Conservation (phyloP, 2,113 vertebrate genomes). For the Artemisiospiza belli region DNA sequence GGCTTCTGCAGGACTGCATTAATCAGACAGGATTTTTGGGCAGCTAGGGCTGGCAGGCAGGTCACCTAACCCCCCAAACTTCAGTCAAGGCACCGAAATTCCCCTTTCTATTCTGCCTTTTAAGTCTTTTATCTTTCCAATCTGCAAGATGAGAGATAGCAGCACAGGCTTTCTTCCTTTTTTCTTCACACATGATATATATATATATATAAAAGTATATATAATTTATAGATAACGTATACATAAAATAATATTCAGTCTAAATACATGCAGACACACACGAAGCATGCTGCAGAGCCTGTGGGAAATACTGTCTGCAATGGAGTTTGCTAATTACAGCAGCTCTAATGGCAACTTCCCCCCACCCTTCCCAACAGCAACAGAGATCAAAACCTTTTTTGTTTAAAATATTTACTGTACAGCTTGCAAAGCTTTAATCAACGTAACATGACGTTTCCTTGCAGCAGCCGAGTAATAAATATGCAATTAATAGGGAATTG, state of each 20-base stretch:
- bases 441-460: slow-evolving; percentile 57
- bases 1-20: background rate
- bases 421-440: slow-evolving; percentile 59
- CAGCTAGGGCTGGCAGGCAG: background rate
- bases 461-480: slow-evolving; percentile 54
- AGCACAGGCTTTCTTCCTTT: background rate
- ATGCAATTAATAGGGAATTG: slow-evolving; percentile 64
- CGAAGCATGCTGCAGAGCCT: slow-evolving; percentile 30
- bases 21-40: background rate
- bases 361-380: slow-evolving; percentile 50
- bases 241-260: slow-evolving; percentile 34
- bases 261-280: slow-evolving; percentile 38
- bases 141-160: background rate
- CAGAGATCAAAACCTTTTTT: slow-evolving; percentile 72
- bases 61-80: background rate
- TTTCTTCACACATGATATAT: background rate
- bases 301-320: slow-evolving; percentile 54
- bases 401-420: slow-evolving; percentile 68
- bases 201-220: background rate
- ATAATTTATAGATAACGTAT: slow-evolving; percentile 23
- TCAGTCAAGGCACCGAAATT: background rate
- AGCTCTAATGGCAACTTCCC: slow-evolving; percentile 55
- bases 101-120: background rate
- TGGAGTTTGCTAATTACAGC: slow-evolving; percentile 62
- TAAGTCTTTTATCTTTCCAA: background rate